Percentiles rank a stretch among this genome's conserved stretches.
phyloP scores from a whole-genome alignment of 1,140 invertebrate species.

The Drosophila asahinai region DNA sequence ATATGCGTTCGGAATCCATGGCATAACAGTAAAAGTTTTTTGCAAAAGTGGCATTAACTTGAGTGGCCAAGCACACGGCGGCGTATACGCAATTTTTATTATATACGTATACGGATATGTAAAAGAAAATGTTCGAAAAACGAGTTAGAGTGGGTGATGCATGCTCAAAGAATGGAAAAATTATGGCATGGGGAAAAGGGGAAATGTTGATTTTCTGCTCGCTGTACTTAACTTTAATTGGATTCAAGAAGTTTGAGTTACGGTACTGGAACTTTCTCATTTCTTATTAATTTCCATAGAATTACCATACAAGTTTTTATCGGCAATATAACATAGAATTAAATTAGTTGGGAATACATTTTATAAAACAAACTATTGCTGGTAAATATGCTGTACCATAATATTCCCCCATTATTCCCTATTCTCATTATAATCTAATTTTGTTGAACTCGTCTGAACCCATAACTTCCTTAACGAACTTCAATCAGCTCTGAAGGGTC shows the following conservation, averaged over 20 bases:
- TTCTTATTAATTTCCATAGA: not conserved
- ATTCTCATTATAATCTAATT: constrained; percentile 16
- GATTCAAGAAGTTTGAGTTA: constrained; percentile 16
- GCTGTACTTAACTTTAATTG: constrained; percentile 26
- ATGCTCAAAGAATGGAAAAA: constrained; percentile 19
- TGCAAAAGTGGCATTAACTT: constrained; percentile 66
- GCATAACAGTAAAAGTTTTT: constrained; percentile 67
- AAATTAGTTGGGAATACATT: not conserved
- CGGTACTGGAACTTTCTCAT: not conserved
- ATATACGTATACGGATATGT: constrained; percentile 12
- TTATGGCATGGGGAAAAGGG: not conserved
- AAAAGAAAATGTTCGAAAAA: constrained; percentile 33
- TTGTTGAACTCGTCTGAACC: not conserved
- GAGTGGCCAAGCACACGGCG: constrained; percentile 54
- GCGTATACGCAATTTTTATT: constrained; percentile 65
- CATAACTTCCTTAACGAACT: constrained; percentile 24
- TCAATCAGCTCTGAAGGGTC: constrained; percentile 12
- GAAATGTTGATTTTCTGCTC: constrained; percentile 30
- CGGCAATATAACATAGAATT: not conserved
- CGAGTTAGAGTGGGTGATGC: constrained; percentile 22
- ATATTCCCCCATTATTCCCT: not conserved
- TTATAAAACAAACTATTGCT: too few species aligned
- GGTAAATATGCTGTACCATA: not conserved
- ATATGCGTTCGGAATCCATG: constrained; percentile 44
- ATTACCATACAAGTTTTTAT: not conserved